Conservation (phyloP, 1,140 invertebrate species). For the Penaeus chinensis region DNA sequence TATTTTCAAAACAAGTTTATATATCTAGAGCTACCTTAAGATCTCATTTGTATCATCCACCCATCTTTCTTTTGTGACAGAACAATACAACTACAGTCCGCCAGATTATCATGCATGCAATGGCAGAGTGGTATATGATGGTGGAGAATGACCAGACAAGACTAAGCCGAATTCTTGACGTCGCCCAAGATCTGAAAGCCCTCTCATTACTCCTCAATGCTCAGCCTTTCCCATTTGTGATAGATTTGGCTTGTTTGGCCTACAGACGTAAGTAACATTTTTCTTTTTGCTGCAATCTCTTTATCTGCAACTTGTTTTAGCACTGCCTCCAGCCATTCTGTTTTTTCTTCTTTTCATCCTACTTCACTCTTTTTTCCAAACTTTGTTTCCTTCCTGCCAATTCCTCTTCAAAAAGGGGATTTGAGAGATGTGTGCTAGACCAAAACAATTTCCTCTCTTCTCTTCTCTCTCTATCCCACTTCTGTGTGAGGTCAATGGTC, state of each 20-base stretch:
- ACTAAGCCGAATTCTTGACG: slow-evolving; percentile 92
- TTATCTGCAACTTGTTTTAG: not conserved
- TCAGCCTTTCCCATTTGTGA: slow-evolving; percentile 94
- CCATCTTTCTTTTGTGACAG: slow-evolving; percentile 58
- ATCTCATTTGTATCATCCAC: not conserved
- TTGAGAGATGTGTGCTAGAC: too few species aligned
- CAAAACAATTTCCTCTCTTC: not conserved
- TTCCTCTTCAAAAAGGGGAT: not conserved
- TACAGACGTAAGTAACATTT: slow-evolving; percentile 75
- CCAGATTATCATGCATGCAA: slow-evolving; percentile 92
- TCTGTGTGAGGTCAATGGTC: too few species aligned
- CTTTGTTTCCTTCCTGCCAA: not conserved
- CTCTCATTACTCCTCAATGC: slow-evolving; percentile 92
- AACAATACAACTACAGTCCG: slow-evolving; percentile 70
- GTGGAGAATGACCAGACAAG: slow-evolving; percentile 92
- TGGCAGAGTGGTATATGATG: slow-evolving; percentile 94
- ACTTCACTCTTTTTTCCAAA: not conserved
- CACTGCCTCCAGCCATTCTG: not conserved
- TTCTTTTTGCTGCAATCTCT: not conserved
- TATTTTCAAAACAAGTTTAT: too few species aligned
- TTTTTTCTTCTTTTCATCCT: not conserved
- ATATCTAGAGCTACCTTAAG: too few species aligned
- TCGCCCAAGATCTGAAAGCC: slow-evolving; percentile 97
- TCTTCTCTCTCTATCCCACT: not conserved
- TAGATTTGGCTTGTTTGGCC: slow-evolving; percentile 96